Percentiles rank a stretch among this genome's conserved stretches.
phyloP scores from a whole-genome alignment of 2,797 vertebrate species.

The Avahi laniger region DNA sequence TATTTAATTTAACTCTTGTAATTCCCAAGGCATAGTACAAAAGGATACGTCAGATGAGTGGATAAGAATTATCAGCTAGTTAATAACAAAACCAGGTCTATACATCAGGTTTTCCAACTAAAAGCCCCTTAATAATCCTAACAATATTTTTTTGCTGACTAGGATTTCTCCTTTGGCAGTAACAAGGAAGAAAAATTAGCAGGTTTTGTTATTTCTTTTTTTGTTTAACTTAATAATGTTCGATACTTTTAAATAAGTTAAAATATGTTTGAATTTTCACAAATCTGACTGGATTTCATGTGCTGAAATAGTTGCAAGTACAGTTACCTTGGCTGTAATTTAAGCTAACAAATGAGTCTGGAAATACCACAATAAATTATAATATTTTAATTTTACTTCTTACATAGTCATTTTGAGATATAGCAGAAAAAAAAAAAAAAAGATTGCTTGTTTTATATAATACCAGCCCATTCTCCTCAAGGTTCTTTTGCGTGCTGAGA shows the following conservation, averaged over 20 bases:
- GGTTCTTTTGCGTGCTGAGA: background rate
- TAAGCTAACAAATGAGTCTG: background rate
- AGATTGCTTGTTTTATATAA: background rate
- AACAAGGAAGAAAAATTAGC: background rate
- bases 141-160: background rate
- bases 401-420: background rate
- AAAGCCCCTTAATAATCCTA: background rate
- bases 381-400: background rate
- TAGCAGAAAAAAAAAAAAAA: background rate
- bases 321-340: background rate
- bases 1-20: background rate
- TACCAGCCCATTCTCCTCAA: background rate
- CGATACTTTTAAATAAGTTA: background rate
- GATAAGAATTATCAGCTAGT: background rate
- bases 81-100: background rate
- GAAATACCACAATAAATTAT: background rate
- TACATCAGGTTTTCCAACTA: background rate
- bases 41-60: rapidly evolving
- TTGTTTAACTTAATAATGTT: background rate
- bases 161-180: background rate
- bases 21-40: background rate
- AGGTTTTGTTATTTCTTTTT: background rate
- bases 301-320: background rate
- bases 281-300: background rate
- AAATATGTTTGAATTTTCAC: background rate